Evolutionary conservation across 1,140 invertebrate genomes (phyloP), one percentile per base, ranked within the genome.

Genomic region (Drosophila lowei): DNA sequence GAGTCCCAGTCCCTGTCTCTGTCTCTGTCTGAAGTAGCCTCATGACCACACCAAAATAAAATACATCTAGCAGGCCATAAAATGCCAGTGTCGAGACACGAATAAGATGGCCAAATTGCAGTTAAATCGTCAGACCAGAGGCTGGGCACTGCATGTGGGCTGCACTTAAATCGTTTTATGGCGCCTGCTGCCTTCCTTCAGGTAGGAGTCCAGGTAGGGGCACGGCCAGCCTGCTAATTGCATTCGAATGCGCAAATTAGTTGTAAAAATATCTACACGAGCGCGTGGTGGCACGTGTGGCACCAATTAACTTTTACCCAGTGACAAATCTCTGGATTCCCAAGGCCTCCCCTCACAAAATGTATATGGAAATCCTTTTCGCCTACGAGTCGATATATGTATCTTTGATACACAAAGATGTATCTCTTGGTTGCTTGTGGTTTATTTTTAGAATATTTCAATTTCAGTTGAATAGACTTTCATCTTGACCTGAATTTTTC

Each of bases 401-500:
- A 66, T 15, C 4, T 25, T 44, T 16, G 42, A 56, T 56, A 38
- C 41, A 44, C 2, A 28, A 9, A 52, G 7, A 38, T 34, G 46
- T 46, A 38, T 66, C 53, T 42, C 6, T 21, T 30, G 54, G n/a
- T 30, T 46, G 38, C 65, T 21, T 25, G 34, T 38, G 11, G 34
- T 57, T 43, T 70, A 68, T 70, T 68, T 68, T 68, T 68, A 68
- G 21, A 7, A 7, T 30, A 13, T 18, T 38, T 38, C 11, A 38
- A 13, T 13, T 15, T 56, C 64, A 25, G 63, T 68, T 70, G 66
- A 70, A 70, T 70, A 70, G 64, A 70, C 66, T 70, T 68, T 57
- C 66, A 70, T 57, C 66, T 68, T 70, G 66, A 70, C 66, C 66
- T 70, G 66, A 70, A 70, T 70, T 68, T 68, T 42, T 38, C n/a